Base-by-base conservation (phyloP, 2,113 vertebrate genomes). In the Eulacestoma nigropectus region DNA sequence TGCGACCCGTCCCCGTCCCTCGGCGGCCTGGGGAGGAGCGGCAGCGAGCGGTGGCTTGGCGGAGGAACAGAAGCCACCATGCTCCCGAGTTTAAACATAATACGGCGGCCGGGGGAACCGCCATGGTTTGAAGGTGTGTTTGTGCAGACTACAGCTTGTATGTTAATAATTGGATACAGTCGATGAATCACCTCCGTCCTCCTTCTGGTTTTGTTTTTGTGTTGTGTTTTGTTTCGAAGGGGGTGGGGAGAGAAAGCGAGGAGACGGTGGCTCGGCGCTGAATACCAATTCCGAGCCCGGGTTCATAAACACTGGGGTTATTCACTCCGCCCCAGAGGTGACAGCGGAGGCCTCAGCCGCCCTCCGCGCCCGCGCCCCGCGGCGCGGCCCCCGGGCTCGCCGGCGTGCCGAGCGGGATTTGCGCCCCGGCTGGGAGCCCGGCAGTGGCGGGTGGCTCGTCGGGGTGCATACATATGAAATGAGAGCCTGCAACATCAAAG, bases 161-260 rank as follows among this genome's bases (percentile, higher is more conserved):
- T 97, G 98, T 97, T 97, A 97, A 98, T 98, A 97, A 98, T 97
- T 97, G 97, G 97, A 97, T 97, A 96, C 97, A 97, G 97, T 89
- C 97, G 85, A 78, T 95, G 97, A 94, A 94, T 96, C 97, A 96
- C 95, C 96, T 96, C 88, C 94, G 84, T 95, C 94, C 85, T 94
- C 95, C 94, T 97, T 82, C 91, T 95, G 96, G 93, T 95, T 93
- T 93, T 96, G 94, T 96, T 87, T 85, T 90, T 88, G 91, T 95
- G 93, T 93, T 95, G 93, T 96, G 93, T 96, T 96, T 90, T 94
- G 90, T 92, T 96, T 87, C 87, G 64, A 80, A 83, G 91, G 80
- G 90, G 81, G 89, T 84, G 92, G 96, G 93, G 95, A 95, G 77
- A 73, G 88, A 89, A 96, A 94, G 68, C 52, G 26, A 82, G 53